Conservation (phyloP, 2,113 vertebrate genomes). For the Tricholaema leucomelas region DNA sequence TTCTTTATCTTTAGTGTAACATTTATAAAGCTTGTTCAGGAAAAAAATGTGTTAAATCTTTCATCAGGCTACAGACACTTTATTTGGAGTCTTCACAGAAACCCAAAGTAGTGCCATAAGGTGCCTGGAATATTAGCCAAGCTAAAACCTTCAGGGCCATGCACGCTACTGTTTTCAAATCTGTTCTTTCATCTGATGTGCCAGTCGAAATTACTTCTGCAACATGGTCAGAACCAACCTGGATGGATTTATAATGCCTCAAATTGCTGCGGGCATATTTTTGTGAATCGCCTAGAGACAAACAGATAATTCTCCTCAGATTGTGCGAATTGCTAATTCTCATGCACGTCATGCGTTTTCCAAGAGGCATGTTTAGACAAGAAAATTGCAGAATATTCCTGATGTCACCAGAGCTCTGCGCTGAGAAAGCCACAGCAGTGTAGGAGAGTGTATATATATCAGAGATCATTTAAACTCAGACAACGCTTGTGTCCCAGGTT, state of each 20-base stretch:
- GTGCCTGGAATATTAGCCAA: constrained; percentile 75
- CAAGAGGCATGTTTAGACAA: constrained; percentile 64
- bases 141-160: constrained; percentile 73
- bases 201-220: constrained; percentile 78
- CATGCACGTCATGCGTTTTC: constrained; percentile 57
- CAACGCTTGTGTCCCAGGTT: too few species aligned
- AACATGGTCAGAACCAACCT: constrained; percentile 75
- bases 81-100: constrained; percentile 57
- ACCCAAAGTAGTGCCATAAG: constrained; percentile 68
- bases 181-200: constrained; percentile 77
- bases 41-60: constrained; percentile 67
- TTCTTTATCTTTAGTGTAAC: constrained; percentile 6
- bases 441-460: neutral
- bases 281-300: constrained; percentile 67
- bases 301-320: constrained; percentile 66
- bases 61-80: constrained; percentile 63
- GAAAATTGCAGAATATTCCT: constrained; percentile 61
- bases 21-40: constrained; percentile 42
- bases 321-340: constrained; percentile 58
- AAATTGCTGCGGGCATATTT: constrained; percentile 67
- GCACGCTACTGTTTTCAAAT: constrained; percentile 77
- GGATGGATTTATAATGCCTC: constrained; percentile 68
- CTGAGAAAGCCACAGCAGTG: neutral
- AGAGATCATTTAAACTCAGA: neutral
- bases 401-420: neutral